Evolutionary conservation across 2,888 invertebrate genomes (phyloP).

Genomic region (Yponomeuta plumbellus): DNA sequence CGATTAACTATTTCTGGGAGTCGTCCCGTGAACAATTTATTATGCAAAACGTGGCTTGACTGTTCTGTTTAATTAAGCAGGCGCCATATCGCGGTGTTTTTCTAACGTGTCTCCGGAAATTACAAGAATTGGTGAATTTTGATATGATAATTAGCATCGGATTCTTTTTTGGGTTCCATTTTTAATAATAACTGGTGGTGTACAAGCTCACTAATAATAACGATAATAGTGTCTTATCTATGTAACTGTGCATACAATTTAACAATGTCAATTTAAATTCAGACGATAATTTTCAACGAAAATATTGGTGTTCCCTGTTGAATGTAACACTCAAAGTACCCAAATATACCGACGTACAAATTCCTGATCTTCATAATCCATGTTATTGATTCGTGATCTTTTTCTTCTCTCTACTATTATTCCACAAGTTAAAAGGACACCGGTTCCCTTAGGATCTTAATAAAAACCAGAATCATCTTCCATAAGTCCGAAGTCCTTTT

Average conservation of each 20-base stretch:
- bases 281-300: too few relatives aligned
- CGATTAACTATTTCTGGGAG: not conserved
- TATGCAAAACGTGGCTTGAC: not conserved
- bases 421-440: not conserved
- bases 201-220: too few relatives aligned
- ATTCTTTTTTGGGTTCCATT: not conserved
- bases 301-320: too few relatives aligned
- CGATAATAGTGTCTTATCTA: too few relatives aligned
- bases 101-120: slow-evolving; percentile 1
- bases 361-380: too few relatives aligned
- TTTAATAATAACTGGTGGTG: not conserved
- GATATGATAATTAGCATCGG: not conserved
- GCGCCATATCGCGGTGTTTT: not conserved
- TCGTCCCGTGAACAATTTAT: not conserved
- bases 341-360: too few relatives aligned
- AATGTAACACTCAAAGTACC: too few relatives aligned
- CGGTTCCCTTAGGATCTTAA: not conserved
- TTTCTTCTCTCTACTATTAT: not conserved
- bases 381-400: not conserved
- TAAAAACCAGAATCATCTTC: not conserved
- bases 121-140: not conserved
- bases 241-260: too few relatives aligned
- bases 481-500: not conserved
- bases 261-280: too few relatives aligned
- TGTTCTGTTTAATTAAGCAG: not conserved